A percentile compares a stretch with the other conserved stretches of the same genome.
Conservation (phyloP, 2,888 invertebrate species). For the Tenthredo mesomela region DNA sequence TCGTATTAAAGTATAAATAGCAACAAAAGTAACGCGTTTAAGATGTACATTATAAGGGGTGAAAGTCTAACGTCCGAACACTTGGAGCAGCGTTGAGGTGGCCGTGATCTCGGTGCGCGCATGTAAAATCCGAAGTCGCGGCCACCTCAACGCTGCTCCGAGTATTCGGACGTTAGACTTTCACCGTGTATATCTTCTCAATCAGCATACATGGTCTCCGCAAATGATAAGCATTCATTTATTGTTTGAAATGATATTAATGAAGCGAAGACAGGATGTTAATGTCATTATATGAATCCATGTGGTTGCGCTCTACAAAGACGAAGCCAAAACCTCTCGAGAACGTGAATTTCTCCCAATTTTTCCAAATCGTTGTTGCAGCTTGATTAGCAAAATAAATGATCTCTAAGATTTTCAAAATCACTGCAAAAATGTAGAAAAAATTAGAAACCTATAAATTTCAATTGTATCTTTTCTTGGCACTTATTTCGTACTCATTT, state of each 20-base stretch:
- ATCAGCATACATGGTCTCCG: not conserved
- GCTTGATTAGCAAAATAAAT: not conserved
- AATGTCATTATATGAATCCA: not conserved
- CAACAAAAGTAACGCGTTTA: not conserved
- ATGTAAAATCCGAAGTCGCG: too few relatives aligned
- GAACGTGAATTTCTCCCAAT: not conserved
- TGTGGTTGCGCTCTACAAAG: not conserved
- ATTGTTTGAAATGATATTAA: not conserved
- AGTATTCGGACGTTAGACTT: too few relatives aligned
- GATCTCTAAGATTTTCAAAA: not conserved
- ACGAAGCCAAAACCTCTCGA: not conserved
- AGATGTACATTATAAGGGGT: too few relatives aligned
- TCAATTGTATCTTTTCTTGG: not conserved
- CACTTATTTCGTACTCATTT: not conserved
- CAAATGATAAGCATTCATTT: not conserved
- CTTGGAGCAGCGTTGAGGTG: too few relatives aligned
- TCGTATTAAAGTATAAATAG: slow-evolving; percentile 20
- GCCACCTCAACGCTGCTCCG: too few relatives aligned
- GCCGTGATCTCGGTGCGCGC: too few relatives aligned
- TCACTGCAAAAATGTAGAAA: not conserved
- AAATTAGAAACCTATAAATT: not conserved
- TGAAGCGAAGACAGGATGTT: not conserved
- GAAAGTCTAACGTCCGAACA: too few relatives aligned
- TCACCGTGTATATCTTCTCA: not conserved
- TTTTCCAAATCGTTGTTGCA: not conserved